Evolutionary conservation across 2,797 vertebrate genomes (phyloP).

Genomic region (Denticeps clupeoides): DNA sequence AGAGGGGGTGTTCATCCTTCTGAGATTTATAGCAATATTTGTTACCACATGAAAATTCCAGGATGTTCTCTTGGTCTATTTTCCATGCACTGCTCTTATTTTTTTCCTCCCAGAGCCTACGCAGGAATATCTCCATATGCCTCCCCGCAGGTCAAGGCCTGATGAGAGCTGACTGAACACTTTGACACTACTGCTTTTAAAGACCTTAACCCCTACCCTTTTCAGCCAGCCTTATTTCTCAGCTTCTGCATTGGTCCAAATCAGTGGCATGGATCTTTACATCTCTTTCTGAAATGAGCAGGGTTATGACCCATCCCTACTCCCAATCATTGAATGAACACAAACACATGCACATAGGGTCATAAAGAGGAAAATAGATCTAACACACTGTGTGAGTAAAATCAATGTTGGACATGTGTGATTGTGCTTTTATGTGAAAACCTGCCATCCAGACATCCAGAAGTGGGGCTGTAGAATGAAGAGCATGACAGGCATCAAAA

Average conservation of each 20-base stretch:
- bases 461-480: no score
- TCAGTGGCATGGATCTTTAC: no score
- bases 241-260: slow-evolving; percentile 37
- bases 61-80: no score
- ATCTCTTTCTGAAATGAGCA: no score
- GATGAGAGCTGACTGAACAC: slow-evolving; percentile 19
- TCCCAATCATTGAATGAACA: no score
- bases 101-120: background rate
- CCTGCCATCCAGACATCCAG: slow-evolving; percentile 49
- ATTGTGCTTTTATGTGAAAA: slow-evolving; percentile 33
- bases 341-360: background rate
- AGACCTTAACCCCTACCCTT: slow-evolving; percentile 46
- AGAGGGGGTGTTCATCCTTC: no score
- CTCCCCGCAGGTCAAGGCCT: slow-evolving; percentile 4
- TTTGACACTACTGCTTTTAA: slow-evolving; percentile 43
- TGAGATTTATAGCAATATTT: no score
- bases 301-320: no score
- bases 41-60: no score
- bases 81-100: background rate
- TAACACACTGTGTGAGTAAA: no score
- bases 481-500: slow-evolving; percentile 42
- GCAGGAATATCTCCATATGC: slow-evolving; percentile 40
- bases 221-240: slow-evolving; percentile 33
- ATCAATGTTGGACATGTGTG: no score
- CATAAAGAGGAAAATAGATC: background rate